Evolutionary conservation across 2,797 vertebrate species (phyloP), one percentile per base, ranked within the genome.

Genomic region (Platalea minor): DNA sequence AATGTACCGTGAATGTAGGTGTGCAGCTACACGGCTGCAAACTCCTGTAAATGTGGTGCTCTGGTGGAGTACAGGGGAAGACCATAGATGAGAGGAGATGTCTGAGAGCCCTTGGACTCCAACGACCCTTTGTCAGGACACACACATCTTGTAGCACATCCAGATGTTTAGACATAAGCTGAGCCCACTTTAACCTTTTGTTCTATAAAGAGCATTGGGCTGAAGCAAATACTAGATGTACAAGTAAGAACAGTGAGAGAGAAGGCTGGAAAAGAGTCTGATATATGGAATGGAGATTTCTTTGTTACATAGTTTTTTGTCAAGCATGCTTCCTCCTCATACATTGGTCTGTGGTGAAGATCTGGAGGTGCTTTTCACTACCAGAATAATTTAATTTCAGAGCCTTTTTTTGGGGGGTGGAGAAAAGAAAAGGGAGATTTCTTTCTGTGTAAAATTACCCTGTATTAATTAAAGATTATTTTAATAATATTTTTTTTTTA

Each of bases 261-360:
- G 46, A 76, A 74, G 17, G 11, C 3, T 87, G 43, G 35, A 87
- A 81, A 84, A 63, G 17, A n/a, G 8, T 50, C 29, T 75, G n/a
- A 57, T 45, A 41, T 6, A 43, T 7, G 13, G 11, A 77, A 80
- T 29, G 2, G 11, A 39, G 25, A 31, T 3, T 37, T 57, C 39
- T 93, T 81, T 92, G 19, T 70, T 60, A 14, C 6, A 6, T 8
- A 46, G 11, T 2, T 73, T 84, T 93, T 93, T 86, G 12, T 64
- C 21, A 84, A 78, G 60, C 4, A 1, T 0, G 0, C 21, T 72
- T 88, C 17, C 13, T 91, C 3, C 13, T 74, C 26, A 25, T 2
- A 5, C 1, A 9, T 88, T 75, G 67, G 10, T 61, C 9, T 78
- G 5, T 29, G 43, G 18, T 59, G 28, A 86, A 76, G 63, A 79